Percentiles rank a stretch among this genome's conserved stretches.
These are phyloP conservation scores for Chelmon rostratus DNA, from an alignment of 2,797 vertebrate genomes.

Conservation along the genomic window DNA sequence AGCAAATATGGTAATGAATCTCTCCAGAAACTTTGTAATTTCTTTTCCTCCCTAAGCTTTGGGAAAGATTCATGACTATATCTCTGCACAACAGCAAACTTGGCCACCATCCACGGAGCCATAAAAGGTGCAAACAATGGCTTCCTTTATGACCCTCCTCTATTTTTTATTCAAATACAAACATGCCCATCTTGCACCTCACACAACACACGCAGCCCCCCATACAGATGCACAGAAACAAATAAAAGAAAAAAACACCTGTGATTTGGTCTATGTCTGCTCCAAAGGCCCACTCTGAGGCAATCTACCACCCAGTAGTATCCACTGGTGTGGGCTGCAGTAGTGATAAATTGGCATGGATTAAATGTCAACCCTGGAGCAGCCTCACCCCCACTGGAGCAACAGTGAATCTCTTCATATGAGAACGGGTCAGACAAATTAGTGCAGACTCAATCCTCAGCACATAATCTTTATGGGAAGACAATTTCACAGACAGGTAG, in stretches of 20 bases:
- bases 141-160: slow-evolving; percentile 53
- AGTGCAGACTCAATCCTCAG: slow-evolving; percentile 33
- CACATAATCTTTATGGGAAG: slow-evolving; percentile 51
- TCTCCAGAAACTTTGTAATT: slow-evolving; percentile 61
- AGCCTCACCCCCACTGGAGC: slow-evolving; percentile 63
- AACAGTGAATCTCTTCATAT: slow-evolving; percentile 59
- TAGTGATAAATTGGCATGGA: slow-evolving; percentile 80
- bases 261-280: slow-evolving; percentile 45
- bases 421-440: slow-evolving; percentile 64
- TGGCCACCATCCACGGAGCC: slow-evolving; percentile 54
- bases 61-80: slow-evolving; percentile 69
- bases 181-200: slow-evolving; percentile 21
- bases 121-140: slow-evolving; percentile 61
- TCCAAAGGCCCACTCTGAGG: slow-evolving; percentile 63
- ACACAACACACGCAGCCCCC: slow-evolving; percentile 17
- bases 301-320: slow-evolving; percentile 58
- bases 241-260: slow-evolving; percentile 52
- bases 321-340: slow-evolving; percentile 63
- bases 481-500: slow-evolving; percentile 26
- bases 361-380: slow-evolving; percentile 81
- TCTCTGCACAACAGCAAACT: slow-evolving; percentile 60
- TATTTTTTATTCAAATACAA: slow-evolving; percentile 58
- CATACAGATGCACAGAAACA: slow-evolving; percentile 13
- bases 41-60: slow-evolving; percentile 63
- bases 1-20: slow-evolving; percentile 75